Evolutionary conservation across 2,797 vertebrate genomes (phyloP).

Genomic region (Acanthurus tractus): DNA sequence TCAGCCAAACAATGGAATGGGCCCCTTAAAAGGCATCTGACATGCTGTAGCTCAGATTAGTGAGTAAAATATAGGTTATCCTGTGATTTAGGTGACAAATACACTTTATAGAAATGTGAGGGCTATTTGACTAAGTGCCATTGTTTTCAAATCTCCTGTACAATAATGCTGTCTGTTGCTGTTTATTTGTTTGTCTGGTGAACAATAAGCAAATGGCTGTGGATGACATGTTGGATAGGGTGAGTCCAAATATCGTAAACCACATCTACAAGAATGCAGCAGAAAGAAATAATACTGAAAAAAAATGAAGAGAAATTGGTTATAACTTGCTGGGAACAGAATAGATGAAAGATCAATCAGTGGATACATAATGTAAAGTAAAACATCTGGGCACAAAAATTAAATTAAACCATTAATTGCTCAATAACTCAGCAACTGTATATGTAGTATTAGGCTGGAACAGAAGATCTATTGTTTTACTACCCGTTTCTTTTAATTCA

Average conservation of each 20-base stretch:
- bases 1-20: conserved; percentile 68
- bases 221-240: not conserved
- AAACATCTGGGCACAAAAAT: conserved; percentile 52
- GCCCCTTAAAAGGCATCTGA: conserved; percentile 67
- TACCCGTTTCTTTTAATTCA: conserved; percentile 70
- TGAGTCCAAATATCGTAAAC: conserved; percentile 2
- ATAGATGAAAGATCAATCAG: conserved; percentile 33
- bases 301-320: conserved; percentile 2
- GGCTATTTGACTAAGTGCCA: conserved; percentile 55
- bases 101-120: conserved; percentile 33
- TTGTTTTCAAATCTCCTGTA: conserved; percentile 53
- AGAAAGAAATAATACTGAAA: conserved; percentile 2
- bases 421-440: conserved; percentile 64
- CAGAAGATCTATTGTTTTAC: conserved; percentile 68
- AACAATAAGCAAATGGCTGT: conserved; percentile 51
- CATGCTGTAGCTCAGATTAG: conserved; percentile 80
- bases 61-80: conserved; percentile 82
- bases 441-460: conserved; percentile 38
- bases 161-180: conserved; percentile 22
- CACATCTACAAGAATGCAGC: not conserved
- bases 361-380: conserved; percentile 32
- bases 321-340: not conserved
- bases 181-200: conserved; percentile 40
- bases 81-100: conserved; percentile 73
- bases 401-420: conserved; percentile 62